These are phyloP conservation scores for Pollenia amentaria DNA, from an alignment of 2,888 invertebrate species.

Conservation along the genomic window DNA sequence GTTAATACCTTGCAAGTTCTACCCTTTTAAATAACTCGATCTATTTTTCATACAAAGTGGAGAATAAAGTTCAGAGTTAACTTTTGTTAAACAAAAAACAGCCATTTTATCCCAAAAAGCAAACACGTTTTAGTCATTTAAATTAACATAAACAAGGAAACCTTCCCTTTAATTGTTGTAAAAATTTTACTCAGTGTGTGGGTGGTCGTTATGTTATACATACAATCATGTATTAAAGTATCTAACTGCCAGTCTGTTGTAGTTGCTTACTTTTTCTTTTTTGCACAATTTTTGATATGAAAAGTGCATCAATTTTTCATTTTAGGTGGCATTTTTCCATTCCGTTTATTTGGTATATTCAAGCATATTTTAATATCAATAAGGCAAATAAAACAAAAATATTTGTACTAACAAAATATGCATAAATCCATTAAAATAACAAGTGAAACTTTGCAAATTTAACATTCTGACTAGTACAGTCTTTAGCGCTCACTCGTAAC, in stretches of 20 bases:
- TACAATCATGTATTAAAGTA: constrained; percentile 37
- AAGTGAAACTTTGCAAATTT: constrained; percentile 71
- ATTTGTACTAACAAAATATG: constrained; percentile 39
- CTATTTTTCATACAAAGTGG: too few species aligned
- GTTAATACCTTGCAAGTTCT: too few species aligned
- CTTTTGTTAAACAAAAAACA: too few species aligned
- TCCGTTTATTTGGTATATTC: constrained; percentile 44
- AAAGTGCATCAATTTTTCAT: constrained; percentile 73
- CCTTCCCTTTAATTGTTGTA: constrained; percentile 42
- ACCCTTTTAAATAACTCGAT: too few species aligned
- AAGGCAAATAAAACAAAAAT: constrained; percentile 52
- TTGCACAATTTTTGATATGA: constrained; percentile 61
- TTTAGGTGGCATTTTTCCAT: constrained; percentile 71
- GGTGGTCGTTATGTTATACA: constrained; percentile 68
- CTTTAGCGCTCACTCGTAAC: constrained; percentile 36
- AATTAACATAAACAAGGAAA: neutral
- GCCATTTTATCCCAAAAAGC: too few species aligned
- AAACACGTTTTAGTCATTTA: too few species aligned
- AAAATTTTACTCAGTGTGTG: constrained; percentile 58
- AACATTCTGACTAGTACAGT: constrained; percentile 25
- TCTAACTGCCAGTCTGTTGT: constrained; percentile 22
- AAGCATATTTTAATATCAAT: constrained; percentile 73
- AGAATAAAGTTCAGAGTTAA: accelerated
- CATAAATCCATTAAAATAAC: constrained; percentile 71
- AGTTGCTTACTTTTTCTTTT: constrained; percentile 16